A percentile compares a stretch with the other conserved stretches of the same genome.
phyloP scores from a whole-genome alignment of 2,113 vertebrate species.

The Chauna torquata region DNA sequence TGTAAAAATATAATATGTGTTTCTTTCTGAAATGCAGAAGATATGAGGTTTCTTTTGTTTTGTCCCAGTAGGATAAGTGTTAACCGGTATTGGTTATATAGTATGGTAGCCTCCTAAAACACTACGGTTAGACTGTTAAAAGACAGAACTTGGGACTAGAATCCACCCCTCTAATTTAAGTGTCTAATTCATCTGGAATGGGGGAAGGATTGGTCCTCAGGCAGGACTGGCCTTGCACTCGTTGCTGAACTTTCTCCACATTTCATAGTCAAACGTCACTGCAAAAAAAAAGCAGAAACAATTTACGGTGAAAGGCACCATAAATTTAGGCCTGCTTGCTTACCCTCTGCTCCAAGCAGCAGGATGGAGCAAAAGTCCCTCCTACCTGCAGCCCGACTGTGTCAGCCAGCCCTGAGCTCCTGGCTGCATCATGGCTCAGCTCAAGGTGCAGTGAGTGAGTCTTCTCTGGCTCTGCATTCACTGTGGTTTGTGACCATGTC shows the following conservation, averaged over 20 bases:
- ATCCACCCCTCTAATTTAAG: background rate
- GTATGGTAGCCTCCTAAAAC: background rate
- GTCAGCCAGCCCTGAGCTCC: background rate
- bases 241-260: background rate
- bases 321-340: background rate
- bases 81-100: background rate
- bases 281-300: background rate
- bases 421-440: rapidly evolving
- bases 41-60: background rate
- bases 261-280: background rate
- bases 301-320: background rate
- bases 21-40: background rate
- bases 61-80: background rate
- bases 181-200: background rate
- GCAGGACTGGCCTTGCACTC: background rate
- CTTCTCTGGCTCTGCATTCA: background rate
- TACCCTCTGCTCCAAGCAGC: rapidly evolving
- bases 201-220: background rate
- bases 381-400: no score
- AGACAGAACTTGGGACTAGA: background rate
- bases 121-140: background rate
- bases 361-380: background rate
- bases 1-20: background rate
- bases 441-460: background rate
- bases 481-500: background rate